These are phyloP conservation scores for Lycocerus yunnanus DNA, from an alignment of 2,888 invertebrate species.

Conservation along the genomic window DNA sequence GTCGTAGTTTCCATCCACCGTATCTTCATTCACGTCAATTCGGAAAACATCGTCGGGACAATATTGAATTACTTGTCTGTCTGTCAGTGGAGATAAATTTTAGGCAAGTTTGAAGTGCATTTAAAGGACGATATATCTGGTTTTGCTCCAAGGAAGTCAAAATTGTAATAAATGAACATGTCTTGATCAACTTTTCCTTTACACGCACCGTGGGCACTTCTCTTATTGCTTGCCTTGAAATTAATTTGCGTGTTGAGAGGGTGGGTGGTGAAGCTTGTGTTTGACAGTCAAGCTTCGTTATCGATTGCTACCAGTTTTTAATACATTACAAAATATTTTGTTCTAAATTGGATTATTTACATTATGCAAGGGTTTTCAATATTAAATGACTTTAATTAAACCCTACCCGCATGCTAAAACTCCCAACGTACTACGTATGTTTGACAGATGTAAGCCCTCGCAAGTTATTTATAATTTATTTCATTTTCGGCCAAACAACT, in stretches of 20 bases:
- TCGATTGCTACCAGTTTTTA: not conserved
- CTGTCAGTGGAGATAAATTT: not conserved
- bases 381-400: conserved; percentile 21
- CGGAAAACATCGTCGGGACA: not conserved
- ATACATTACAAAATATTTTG: not conserved
- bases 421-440: not conserved
- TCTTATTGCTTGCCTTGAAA: not conserved
- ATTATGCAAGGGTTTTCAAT: not conserved
- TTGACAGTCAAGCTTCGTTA: not conserved
- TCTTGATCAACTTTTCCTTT: not conserved
- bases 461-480: not conserved
- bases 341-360: not conserved
- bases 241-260: not conserved
- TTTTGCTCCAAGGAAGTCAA: not conserved
- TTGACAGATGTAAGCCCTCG: not conserved
- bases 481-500: not conserved
- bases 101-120: not conserved
- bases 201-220: not conserved
- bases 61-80: not conserved
- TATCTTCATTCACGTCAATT: conserved; percentile 14
- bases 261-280: not conserved
- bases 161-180: not conserved
- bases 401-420: conserved; percentile 18
- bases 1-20: conserved; percentile 12
- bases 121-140: not conserved